Evolutionary conservation across 1,140 invertebrate species (phyloP), one percentile per base, ranked within the genome.

Genomic region (Tribolium madens): DNA sequence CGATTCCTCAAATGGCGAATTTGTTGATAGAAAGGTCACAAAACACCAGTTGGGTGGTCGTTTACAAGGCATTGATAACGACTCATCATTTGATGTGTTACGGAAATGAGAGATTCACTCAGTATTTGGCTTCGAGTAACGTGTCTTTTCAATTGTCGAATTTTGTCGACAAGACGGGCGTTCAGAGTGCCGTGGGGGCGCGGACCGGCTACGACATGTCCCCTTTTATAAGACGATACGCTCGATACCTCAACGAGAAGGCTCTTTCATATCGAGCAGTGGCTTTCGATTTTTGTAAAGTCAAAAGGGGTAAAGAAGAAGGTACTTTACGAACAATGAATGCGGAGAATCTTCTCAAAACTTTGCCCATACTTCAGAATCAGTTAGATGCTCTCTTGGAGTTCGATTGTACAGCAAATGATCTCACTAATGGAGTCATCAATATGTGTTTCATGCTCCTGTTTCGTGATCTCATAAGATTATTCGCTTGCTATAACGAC

Each of bases 221-320:
- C 53, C 97, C 97, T 80, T 99, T 98, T 87, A 99, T 99, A 84
- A 91, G 98, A 86, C 91, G 97, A 82, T 99, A 99, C 89, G 96
- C 98, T 81, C 98, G 98, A 88, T 99, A 99, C 89, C 90, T 99
- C 83, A 99, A 99, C 88, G 98, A 99, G 88, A 99, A 99, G 88
- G 97, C 98, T 70, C 90, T 98, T 74, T 98, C 98, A 13, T 99
- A 99, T 89, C 92, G 98, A 87, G 94, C 94, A 46, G 97, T 99
- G 83, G 98, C 98, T 77, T 99, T 99, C 88, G 98, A 99, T 88
- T 99, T 99, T 89, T 99, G 98, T 90, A 99, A 99, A 94, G 96
- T 99, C 46, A 99, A 98, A 88, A 89, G 98, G 86, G 97, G 98
- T 76, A 98, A 98, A 86, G 98, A 99, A 84, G 98, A 99, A 88